A percentile compares a stretch with the other conserved stretches of the same genome.
Conservation (phyloP, 2,113 vertebrate genomes). For the Erythrolamprus reginae region DNA sequence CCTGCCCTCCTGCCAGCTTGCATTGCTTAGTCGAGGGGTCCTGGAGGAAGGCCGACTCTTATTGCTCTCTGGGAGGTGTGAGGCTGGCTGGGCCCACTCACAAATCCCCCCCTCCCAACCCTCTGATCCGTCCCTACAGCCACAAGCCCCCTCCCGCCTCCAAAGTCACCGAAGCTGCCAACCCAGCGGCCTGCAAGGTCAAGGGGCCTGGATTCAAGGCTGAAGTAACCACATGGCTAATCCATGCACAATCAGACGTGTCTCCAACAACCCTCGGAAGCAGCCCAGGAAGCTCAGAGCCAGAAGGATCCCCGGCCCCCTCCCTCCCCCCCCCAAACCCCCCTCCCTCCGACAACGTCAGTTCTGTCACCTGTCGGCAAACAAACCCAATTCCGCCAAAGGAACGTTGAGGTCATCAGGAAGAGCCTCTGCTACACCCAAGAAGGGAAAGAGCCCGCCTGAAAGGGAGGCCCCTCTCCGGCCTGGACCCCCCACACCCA, state of each 20-base stretch:
- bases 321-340: background rate
- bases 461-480: background rate
- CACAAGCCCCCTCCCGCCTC: background rate
- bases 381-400: background rate
- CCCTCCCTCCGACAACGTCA: background rate
- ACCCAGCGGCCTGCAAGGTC: background rate
- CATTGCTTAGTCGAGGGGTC: too few species aligned
- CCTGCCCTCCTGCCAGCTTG: too few species aligned
- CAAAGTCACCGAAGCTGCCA: background rate
- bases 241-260: too few species aligned
- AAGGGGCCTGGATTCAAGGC: background rate
- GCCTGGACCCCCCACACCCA: background rate
- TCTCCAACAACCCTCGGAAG: background rate
- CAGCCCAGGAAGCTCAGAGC: background rate
- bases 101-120: background rate
- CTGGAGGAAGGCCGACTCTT: too few species aligned
- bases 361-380: background rate
- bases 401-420: background rate
- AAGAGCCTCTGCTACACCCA: background rate
- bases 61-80: too few species aligned
- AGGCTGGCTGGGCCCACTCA: too few species aligned
- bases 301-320: background rate
- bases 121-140: background rate
- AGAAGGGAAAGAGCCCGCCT: background rate
- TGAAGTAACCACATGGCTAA: background rate